Base-by-base conservation (phyloP, 2,113 vertebrate genomes). In the Xiphias gladius region DNA sequence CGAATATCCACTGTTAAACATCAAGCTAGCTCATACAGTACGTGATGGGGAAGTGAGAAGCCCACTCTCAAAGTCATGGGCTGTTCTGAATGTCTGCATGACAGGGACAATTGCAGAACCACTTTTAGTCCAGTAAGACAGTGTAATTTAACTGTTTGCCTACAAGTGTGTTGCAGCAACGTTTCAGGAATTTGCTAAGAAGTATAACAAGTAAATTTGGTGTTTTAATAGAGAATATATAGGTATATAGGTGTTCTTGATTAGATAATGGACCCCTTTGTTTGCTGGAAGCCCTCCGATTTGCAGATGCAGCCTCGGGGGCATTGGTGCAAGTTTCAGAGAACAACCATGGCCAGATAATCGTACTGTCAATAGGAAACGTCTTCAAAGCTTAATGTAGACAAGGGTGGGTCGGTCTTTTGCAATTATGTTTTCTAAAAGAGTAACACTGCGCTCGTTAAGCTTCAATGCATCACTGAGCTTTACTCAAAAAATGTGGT, bases 401-500 rank as follows among this genome's bases (percentile, higher is more conserved):
- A 78, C 32, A 74, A 62, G 91, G 90, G 91, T 80, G 90, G 64
- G 89, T 85, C 88, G 11, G 0, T 83, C 24, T 78, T 68, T 67
- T 79, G 67, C 76, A 71, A 84, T 71, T 32, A 9, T 55, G 14
- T 75, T 72, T 79, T 83, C 74, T 48, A 79, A 76, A 87, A 88
- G 77, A 85, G 71, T 50, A 20, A 50, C 73, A 10, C 58, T 69
- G 50, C 83, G 86, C 79, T 76, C 63, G 76, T 88, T 61, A 62
- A 71, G 80, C 88, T 58, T 85, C 74, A 84, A 48, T 68, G 89
- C 88, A 85, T 89, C 73, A 81, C 41, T 88, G 50, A 79, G 71
- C 84, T 69, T 58, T 41, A 87, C 79, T 83, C 73, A 75, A 74
- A 87, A 85, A 24, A 73, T 93, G 96, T 86, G 96, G 96, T 97